These are phyloP conservation scores for Galerucella calmariensis DNA, from an alignment of 2,888 invertebrate genomes.

Conservation along the genomic window DNA sequence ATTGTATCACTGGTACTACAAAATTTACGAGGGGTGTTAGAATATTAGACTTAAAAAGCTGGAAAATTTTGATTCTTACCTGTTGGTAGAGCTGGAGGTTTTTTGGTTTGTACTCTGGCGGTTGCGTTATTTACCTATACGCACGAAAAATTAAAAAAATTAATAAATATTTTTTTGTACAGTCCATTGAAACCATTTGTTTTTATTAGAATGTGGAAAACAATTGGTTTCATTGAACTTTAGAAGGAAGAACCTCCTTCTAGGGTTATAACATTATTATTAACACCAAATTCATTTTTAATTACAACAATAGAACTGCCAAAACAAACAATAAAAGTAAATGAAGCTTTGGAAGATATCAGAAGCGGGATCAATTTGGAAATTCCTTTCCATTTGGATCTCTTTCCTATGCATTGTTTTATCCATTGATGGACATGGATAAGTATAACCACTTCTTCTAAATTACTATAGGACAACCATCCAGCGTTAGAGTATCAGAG, in stretches of 20 bases:
- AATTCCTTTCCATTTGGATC: too few relatives aligned
- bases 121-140: conserved; percentile 98
- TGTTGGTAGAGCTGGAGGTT: conserved; percentile 90
- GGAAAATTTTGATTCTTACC: conserved; percentile 71
- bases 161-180: conserved; percentile 39
- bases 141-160: conserved; percentile 56
- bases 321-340: background rate
- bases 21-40: conserved; percentile 44
- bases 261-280: conserved; percentile 16
- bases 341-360: background rate
- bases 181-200: conserved; percentile 52
- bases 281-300: conserved; percentile 28
- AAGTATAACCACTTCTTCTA: too few relatives aligned
- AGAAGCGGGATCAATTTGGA: too few relatives aligned
- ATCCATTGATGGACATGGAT: too few relatives aligned
- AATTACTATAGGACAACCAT: too few relatives aligned
- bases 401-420: too few relatives aligned
- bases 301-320: background rate
- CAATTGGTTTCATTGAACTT: conserved; percentile 54
- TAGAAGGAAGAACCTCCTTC: conserved; percentile 18
- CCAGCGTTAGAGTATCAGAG: too few relatives aligned
- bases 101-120: conserved; percentile 99
- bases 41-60: background rate
- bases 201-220: conserved; percentile 45
- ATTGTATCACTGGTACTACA: conserved; percentile 87